These are phyloP conservation scores for Chaetophractus vellerosus DNA, from an alignment of 2,797 vertebrate species.

Conservation along the genomic window DNA sequence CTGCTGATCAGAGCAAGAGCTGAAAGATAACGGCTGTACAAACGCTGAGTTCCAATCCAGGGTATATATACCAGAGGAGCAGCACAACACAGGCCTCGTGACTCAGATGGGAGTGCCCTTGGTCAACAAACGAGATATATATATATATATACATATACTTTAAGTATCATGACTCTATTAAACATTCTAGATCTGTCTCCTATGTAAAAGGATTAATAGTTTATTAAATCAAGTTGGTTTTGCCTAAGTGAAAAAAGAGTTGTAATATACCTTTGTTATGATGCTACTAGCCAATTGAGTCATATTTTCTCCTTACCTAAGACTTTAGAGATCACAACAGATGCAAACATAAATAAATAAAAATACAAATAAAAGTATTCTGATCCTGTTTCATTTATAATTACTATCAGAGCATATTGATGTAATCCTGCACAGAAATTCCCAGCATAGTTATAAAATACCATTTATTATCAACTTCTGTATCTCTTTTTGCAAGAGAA, in stretches of 20 bases:
- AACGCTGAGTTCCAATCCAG: not conserved
- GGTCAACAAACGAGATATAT: not conserved
- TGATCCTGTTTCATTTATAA: not conserved
- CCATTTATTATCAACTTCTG: not conserved
- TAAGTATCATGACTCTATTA: not conserved
- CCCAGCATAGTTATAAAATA: not conserved
- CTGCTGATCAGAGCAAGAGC: constrained; percentile 50
- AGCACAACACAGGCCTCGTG: not conserved
- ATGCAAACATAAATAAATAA: not conserved
- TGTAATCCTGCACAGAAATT: not conserved
- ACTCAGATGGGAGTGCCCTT: not conserved
- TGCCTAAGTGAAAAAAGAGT: not conserved
- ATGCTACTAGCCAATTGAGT: not conserved
- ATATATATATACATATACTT: not conserved
- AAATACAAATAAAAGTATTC: not conserved
- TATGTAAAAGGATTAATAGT: not conserved
- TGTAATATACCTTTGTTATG: not conserved
- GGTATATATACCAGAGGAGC: not conserved
- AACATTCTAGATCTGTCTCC: not conserved
- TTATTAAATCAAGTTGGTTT: not conserved
- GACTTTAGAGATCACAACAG: not conserved
- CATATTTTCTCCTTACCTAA: not conserved
- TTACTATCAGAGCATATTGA: not conserved
- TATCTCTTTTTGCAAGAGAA: constrained; percentile 34
- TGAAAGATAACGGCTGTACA: constrained; percentile 55